Evolutionary conservation across 2,113 vertebrate species (phyloP).

Genomic region (Sminthopsis crassicaudata): DNA sequence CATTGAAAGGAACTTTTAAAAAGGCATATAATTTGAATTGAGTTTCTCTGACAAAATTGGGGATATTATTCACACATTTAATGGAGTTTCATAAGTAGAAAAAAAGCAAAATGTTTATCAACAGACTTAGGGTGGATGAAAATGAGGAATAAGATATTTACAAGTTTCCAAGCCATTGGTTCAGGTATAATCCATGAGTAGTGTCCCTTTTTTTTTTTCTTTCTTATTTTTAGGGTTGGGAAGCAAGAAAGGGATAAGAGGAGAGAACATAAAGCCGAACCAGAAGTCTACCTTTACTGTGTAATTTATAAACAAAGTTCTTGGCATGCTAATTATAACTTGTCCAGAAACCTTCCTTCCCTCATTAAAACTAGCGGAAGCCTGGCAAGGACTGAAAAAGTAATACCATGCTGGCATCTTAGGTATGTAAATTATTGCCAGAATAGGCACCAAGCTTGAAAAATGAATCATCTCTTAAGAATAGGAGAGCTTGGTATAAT

Average conservation of each 20-base stretch:
- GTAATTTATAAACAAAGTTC: slow-evolving; percentile 71
- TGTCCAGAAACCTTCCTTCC: slow-evolving; percentile 53
- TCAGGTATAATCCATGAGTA: background rate
- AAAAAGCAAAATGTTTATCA: background rate
- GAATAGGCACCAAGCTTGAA: slow-evolving; percentile 50
- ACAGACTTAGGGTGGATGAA: background rate
- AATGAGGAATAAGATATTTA: background rate
- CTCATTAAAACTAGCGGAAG: slow-evolving; percentile 68
- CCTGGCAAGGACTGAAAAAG: slow-evolving; percentile 60
- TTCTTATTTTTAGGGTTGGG: background rate
- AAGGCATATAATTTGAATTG: background rate
- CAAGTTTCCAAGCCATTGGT: background rate
- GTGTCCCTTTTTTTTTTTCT: too few species aligned
- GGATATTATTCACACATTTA: background rate
- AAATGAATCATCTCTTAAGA: slow-evolving; percentile 33
- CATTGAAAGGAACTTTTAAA: background rate
- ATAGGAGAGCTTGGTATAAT: background rate
- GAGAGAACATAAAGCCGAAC: background rate
- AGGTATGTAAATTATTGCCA: slow-evolving; percentile 50
- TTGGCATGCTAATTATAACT: slow-evolving; percentile 72
- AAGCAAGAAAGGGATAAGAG: background rate
- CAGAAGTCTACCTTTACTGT: slow-evolving; percentile 46
- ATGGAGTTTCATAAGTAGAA: background rate
- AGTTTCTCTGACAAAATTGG: background rate
- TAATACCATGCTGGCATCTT: slow-evolving; percentile 39